Base-by-base conservation (phyloP, 2,797 vertebrate species). In the Sciaenops ocellatus region DNA sequence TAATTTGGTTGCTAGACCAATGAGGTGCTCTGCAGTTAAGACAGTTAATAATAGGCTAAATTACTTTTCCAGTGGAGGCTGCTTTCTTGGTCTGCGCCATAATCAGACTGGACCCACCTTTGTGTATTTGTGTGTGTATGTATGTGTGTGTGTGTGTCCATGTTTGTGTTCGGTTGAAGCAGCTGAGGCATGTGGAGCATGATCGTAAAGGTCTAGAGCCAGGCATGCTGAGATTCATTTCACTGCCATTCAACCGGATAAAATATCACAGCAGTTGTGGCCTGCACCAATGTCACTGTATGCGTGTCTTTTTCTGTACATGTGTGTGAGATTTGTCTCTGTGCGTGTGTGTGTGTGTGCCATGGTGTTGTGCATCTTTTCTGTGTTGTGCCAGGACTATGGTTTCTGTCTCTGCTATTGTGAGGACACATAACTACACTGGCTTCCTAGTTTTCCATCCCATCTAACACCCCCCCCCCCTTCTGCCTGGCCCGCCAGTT, bases 151-250 rank as follows among this genome's bases (percentile, higher is more conserved):
- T 62, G 56, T 76, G 51, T 56, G 60, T 65, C 18, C 60, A 13
- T 51, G 38, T 78, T 34, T 56, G 55, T 76, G 56, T 76, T 48
- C 79, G 55, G 57, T 26, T 55, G 54, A 44, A 63, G 62, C 68
- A 67, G 73, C 83, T 85, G 76, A 84, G 51, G 64, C 76, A 69
- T 85, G 81, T 71, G 64, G 55, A 69, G 59, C 85, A 60, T 15
- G 24, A 62, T 81, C 63, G 46, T 78, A 85, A 85, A 90, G 81
- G 75, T 89, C 72, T 69, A 15, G 56, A 89, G 75, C 76, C 66
- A 83, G 73, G 62, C 80, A 86, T 74, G 89, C 86, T 89, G 81
- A 78, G 83, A 90, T 84, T 86, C 69, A 87, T 86, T 87, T 81
- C 68, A 76, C 76, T 28, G 77, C 78, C 74, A 77, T 87, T 89